These are phyloP conservation scores for Loriculus beryllinus DNA, from an alignment of 2,797 vertebrate species.

Conservation along the genomic window DNA sequence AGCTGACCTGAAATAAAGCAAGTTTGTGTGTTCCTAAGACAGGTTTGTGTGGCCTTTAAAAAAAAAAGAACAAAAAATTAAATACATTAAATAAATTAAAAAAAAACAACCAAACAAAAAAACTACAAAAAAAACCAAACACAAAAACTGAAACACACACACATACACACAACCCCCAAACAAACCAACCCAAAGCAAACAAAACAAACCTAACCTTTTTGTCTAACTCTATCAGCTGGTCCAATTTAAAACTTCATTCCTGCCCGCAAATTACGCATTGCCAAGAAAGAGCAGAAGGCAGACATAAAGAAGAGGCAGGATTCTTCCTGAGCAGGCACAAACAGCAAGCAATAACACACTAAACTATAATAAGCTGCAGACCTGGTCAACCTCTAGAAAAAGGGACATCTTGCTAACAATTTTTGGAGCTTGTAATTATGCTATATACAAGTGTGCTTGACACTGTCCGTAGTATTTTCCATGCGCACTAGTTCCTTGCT, in stretches of 20 bases:
- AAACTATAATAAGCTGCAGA: not conserved
- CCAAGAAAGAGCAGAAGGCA: not conserved
- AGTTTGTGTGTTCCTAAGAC: not conserved
- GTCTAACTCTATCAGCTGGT: not conserved
- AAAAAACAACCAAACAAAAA: too few relatives aligned
- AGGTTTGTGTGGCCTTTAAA: not conserved
- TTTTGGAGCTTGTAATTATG: not conserved
- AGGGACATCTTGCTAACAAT: not conserved
- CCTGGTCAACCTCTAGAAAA: not conserved
- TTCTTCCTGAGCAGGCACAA: not conserved
- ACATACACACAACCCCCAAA: not conserved
- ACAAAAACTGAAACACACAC: not conserved
- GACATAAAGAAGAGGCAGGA: not conserved
- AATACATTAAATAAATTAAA: too few relatives aligned
- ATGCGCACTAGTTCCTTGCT: not conserved
- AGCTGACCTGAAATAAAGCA: not conserved
- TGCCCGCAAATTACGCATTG: not conserved
- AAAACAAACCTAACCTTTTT: not conserved
- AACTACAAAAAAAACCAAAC: too few relatives aligned
- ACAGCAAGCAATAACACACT: not conserved
- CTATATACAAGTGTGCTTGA: fast-evolving
- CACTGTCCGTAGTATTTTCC: not conserved
- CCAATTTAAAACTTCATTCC: not conserved
- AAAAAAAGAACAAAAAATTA: too few relatives aligned
- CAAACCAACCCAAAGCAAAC: not conserved